Evolutionary conservation across 1,140 invertebrate genomes (phyloP), one percentile per base, ranked within the genome.

Genomic region (Musca domestica): DNA sequence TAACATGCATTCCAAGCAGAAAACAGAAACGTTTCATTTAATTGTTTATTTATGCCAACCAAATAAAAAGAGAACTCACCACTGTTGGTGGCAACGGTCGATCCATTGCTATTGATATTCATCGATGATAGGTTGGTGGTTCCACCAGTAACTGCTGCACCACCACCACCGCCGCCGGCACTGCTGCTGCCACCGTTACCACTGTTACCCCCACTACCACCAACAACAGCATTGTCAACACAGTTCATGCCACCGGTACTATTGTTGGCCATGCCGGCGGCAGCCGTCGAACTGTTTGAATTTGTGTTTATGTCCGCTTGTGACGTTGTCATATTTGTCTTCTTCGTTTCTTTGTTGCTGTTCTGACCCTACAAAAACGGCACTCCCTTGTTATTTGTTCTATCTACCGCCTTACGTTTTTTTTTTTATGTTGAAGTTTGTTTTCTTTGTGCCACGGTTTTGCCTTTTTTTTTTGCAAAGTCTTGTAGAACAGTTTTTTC

Each of bases 311-410:
- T 61, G 10, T 61, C 56, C 20, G 56, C 14, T 34, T 61, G 56
- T 61, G 56, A 61, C 56, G 56, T 61, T 61, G 56, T 61, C 56
- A 61, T 61, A 41, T 61, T 61, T 61, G 20, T 61, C 17, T 34
- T 61, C 17, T 34, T 51, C 12, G 48, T 19, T 51, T 5, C 27
- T 17, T 34, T 61, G 54, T 58, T 54, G 52, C 17, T 17, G 23
- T 27, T 58, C 27, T 58, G 3, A 58, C 10, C 25, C n/a, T 27
- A 41, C 27, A 30, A 30, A 30, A 30, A 30, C 10, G 34, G 5
- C 34, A 41, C 6, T 41, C 34, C 34, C 34, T 41, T 41, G 34
- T 5, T 41, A n/a, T n/a, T n/a, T n/a, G 6, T 41, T 41, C 10
- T 41, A 3, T 30, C 9, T 9, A 12, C 34, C 34, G 34, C 4